Evolutionary conservation across 2,888 invertebrate genomes (phyloP).

Genomic region (Corythucha ciliata): DNA sequence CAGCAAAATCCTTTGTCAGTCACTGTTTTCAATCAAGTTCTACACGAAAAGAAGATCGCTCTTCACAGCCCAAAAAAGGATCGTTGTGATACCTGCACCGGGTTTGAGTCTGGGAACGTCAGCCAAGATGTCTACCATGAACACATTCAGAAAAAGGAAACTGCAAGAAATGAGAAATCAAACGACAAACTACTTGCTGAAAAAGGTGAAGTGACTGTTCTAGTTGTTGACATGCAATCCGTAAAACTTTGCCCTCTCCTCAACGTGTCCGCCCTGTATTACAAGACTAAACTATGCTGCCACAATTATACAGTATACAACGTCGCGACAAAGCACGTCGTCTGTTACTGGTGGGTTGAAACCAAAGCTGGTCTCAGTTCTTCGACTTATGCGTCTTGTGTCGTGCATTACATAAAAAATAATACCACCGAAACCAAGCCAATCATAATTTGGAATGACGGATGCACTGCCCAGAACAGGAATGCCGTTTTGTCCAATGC

Average conservation of each 20-base stretch:
- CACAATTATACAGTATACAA: too few species aligned
- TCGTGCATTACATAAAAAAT: neutral
- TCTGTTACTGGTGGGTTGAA: too few species aligned
- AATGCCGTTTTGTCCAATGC: conserved; percentile 7
- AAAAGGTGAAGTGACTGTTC: neutral
- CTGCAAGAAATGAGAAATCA: conserved; percentile 9
- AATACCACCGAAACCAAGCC: neutral
- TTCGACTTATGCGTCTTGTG: conserved; percentile 1
- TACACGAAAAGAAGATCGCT: neutral
- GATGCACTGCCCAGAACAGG: neutral
- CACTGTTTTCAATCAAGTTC: conserved; percentile 1
- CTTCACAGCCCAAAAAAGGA: conserved; percentile 20
- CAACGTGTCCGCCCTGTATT: neutral
- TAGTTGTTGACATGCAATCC: conserved; percentile 4
- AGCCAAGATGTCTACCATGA: neutral
- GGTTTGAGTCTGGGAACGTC: conserved; percentile 2
- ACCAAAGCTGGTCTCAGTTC: too few species aligned
- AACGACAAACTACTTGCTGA: conserved; percentile 5
- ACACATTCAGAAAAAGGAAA: conserved; percentile 3
- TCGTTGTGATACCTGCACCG: conserved; percentile 12
- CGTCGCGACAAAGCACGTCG: too few species aligned
- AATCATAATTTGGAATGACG: conserved; percentile 12
- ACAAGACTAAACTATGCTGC: too few species aligned
- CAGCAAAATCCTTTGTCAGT: neutral
- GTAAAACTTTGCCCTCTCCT: conserved; percentile 5